These are phyloP conservation scores for Cantharis flavilabris DNA, from an alignment of 2,888 invertebrate species.

Conservation along the genomic window DNA sequence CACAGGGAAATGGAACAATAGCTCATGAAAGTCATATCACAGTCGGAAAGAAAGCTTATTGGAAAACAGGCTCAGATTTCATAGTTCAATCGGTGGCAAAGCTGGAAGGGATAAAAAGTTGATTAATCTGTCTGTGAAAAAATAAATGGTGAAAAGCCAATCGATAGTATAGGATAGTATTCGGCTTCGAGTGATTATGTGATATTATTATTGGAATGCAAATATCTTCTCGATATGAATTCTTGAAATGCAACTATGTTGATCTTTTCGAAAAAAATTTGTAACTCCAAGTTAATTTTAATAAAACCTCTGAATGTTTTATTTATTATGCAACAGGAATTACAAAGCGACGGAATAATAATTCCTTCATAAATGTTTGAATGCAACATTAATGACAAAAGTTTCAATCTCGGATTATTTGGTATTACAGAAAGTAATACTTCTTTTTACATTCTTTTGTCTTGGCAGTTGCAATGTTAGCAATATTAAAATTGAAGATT, in stretches of 20 bases:
- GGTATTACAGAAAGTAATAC: neutral
- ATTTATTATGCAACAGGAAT: neutral
- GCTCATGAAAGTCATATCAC: neutral
- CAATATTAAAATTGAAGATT: neutral
- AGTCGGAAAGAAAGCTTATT: neutral
- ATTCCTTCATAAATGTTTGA: neutral
- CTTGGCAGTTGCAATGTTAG: neutral
- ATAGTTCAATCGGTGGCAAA: neutral
- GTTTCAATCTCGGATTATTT: neutral
- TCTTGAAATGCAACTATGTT: neutral
- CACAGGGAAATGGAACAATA: neutral
- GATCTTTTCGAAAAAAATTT: neutral
- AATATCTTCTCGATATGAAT: too few species aligned
- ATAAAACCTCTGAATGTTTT: neutral
- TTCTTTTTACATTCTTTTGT: neutral
- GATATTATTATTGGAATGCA: too few species aligned
- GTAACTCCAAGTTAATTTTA: neutral
- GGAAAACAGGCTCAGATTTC: neutral
- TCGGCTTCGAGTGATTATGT: neutral
- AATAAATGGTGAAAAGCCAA: neutral
- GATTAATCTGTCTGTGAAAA: neutral
- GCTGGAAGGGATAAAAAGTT: neutral
- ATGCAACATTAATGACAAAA: neutral
- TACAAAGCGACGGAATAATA: neutral
- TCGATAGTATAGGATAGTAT: neutral